These are phyloP conservation scores for Hyphantria cunea DNA, from an alignment of 1,140 invertebrate species.

Conservation along the genomic window DNA sequence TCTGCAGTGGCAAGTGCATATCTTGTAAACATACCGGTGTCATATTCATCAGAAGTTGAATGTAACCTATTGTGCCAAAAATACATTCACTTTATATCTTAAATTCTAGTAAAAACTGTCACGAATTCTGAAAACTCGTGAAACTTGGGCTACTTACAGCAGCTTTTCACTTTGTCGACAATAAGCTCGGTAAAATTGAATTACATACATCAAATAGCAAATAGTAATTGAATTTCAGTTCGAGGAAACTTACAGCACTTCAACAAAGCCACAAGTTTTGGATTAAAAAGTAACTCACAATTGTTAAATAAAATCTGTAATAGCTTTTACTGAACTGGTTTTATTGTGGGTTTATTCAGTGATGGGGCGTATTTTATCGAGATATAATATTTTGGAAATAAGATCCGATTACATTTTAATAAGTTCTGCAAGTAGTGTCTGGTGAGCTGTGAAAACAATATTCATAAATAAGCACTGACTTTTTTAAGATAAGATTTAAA, in stretches of 20 bases:
- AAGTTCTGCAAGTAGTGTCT: too few relatives aligned
- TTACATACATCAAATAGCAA: constrained; percentile 29
- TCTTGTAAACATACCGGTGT: too few relatives aligned
- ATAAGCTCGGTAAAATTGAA: constrained; percentile 26
- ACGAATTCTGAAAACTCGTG: constrained; percentile 25
- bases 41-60: too few relatives aligned
- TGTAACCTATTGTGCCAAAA: too few relatives aligned
- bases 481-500: too few relatives aligned
- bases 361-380: too few relatives aligned
- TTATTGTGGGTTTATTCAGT: too few relatives aligned
- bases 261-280: constrained; percentile 2
- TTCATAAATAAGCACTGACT: too few relatives aligned
- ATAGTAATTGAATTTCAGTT: constrained; percentile 28
- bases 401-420: too few relatives aligned
- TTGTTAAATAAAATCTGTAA: neutral
- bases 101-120: constrained; percentile 34
- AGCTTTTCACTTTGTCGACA: constrained; percentile 28
- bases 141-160: constrained; percentile 25
- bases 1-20: too few relatives aligned
- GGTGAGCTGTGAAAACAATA: too few relatives aligned
- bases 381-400: too few relatives aligned
- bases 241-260: constrained; percentile 4
- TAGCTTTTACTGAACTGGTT: neutral
- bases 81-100: constrained; percentile 13
- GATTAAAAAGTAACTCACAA: neutral